Conservation (phyloP, 2,888 invertebrate species). For the Pachydiplax longipennis region DNA sequence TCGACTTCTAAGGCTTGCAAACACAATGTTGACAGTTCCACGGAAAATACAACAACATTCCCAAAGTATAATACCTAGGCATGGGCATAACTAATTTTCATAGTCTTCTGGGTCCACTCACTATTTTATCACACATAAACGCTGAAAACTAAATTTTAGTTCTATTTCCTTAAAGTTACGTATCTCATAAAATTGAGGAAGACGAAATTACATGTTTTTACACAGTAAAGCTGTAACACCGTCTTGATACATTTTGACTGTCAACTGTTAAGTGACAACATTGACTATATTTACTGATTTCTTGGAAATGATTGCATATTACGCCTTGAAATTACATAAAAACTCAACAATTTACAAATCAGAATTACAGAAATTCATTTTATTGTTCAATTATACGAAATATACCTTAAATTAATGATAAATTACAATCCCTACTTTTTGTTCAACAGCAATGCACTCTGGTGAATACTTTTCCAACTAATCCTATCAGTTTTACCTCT, state of each 20-base stretch:
- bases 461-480: not conserved
- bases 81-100: constrained; percentile 14
- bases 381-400: not conserved
- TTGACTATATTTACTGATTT: constrained; percentile 30
- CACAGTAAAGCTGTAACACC: constrained; percentile 36
- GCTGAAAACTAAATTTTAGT: constrained; percentile 16
- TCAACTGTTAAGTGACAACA: constrained; percentile 39
- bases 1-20: constrained; percentile 1
- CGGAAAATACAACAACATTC: constrained; percentile 38
- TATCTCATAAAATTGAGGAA: not conserved
- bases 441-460: not conserved
- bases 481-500: constrained; percentile 6
- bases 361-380: not conserved
- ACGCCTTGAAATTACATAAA: not conserved
- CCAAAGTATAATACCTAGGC: constrained; percentile 11
- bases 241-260: constrained; percentile 44
- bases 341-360: not conserved
- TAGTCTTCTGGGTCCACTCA: constrained; percentile 31
- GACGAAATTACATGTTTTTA: constrained; percentile 39
- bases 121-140: constrained; percentile 7
- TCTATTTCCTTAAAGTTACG: not conserved
- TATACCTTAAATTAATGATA: not conserved
- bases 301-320: not conserved
- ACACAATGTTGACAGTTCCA: constrained; percentile 29
- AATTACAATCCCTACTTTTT: not conserved